Evolutionary conservation across 1,140 invertebrate genomes (phyloP), one percentile per base, ranked within the genome.

Genomic region (Anastrepha obliqua): DNA sequence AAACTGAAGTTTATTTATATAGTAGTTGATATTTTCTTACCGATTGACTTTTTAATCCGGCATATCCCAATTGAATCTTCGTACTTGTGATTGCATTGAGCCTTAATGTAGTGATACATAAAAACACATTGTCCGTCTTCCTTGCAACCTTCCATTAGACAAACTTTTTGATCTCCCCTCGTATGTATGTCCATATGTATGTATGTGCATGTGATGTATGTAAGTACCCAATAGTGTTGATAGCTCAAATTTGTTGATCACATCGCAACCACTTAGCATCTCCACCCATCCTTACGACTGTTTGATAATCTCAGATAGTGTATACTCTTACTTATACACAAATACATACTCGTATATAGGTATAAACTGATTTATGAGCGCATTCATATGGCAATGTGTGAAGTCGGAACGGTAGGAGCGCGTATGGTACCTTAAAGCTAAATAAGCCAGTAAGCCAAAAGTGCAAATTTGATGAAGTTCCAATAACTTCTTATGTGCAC

Each of bases 211-310:
- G n/a, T n/a, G n/a, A n/a, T n/a, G n/a, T n/a, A 39, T 67, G 39
- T 29, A 67, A 39, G 65, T 67, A 1, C 39, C 20, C 65, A 67
- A 67, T 67, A 8, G 29, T 67, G 65, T 67, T 67, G 65, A 67
- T 67, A 67, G 65, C 39, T 67, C 65, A 67, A 67, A 67, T 67
- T 67, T 67, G 65, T 67, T 74, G 70, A 74, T 74, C 70, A 74
- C 70, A 74, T 74, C 70, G 44, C 44, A 74, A 74, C 44, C 70
- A 47, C 44, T 74, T 74, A 74, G 44, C 70, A 74, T 47, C 70
- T 74, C 70, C 15, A 74, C 70, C 42, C 44, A n/a, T 47, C 44
- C 70, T 17, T 70, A 39, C 1, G 29, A 29, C 39, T 29, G 65
- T 13, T 29, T 29, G 29, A 29, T 29, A 29, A 29, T 29, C 29